Conservation (phyloP, 2,888 invertebrate species). For the Habroteleia sp. region DNA sequence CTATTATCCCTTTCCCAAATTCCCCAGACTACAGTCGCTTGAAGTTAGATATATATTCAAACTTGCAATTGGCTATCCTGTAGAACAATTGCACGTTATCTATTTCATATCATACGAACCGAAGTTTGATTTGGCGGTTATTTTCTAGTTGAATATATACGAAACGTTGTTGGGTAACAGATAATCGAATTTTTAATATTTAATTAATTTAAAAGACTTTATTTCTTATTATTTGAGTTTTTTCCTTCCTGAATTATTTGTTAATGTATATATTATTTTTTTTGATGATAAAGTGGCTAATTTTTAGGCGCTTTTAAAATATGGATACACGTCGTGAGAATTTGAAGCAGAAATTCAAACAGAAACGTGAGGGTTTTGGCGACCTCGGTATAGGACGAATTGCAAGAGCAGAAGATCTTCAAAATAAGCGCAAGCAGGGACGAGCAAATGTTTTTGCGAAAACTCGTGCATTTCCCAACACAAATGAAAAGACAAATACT, state of each 20-base stretch:
- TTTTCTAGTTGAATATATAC: conserved; percentile 11
- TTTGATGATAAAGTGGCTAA: no score
- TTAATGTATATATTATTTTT: no score
- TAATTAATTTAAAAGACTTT: background rate
- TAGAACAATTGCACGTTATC: no score
- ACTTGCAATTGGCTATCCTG: no score
- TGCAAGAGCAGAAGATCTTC: conserved; percentile 13
- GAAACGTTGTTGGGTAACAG: background rate
- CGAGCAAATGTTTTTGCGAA: conserved; percentile 32
- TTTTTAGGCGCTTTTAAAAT: background rate
- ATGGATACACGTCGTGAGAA: background rate
- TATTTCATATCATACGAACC: no score
- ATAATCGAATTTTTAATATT: background rate
- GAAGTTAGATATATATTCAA: no score
- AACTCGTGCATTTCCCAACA: background rate
- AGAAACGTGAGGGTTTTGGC: conserved; percentile 20
- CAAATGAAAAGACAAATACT: background rate
- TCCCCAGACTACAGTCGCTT: no score
- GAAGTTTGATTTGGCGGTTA: conserved; percentile 23
- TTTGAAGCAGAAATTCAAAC: conserved; percentile 17
- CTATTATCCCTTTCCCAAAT: no score
- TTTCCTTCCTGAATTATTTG: no score
- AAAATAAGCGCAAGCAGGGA: conserved; percentile 10
- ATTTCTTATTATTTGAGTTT: no score
- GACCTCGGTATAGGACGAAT: background rate